Evolutionary conservation across 2,797 vertebrate genomes (phyloP).

Genomic region (Rhinophrynus dorsalis): DNA sequence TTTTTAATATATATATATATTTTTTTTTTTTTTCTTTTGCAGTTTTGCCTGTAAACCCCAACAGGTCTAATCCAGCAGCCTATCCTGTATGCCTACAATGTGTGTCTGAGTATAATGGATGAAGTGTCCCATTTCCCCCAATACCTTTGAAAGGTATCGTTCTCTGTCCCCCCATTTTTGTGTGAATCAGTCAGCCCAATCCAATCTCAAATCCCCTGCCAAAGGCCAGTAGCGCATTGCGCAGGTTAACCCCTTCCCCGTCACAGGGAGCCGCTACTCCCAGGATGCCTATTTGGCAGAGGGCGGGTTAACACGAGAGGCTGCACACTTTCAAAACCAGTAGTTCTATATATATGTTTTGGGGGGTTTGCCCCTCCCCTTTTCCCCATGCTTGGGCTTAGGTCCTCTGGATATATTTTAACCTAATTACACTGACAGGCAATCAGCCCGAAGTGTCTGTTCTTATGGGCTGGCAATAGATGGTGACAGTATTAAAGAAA

Average conservation of each 20-base stretch:
- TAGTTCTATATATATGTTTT: neutral
- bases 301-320: neutral
- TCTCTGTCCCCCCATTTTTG: neutral
- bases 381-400: neutral
- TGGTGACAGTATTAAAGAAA: constrained; percentile 39
- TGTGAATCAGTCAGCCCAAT: neutral
- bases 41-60: neutral
- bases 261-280: neutral
- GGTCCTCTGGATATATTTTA: neutral
- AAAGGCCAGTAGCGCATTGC: constrained; percentile 28
- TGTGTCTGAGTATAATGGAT: constrained; percentile 33
- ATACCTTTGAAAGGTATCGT: neutral
- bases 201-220: constrained; percentile 6
- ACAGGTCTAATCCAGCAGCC: neutral
- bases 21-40: neutral
- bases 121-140: neutral
- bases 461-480: neutral
- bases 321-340: neutral
- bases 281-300: neutral
- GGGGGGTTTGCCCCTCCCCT: neutral
- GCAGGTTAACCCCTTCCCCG: constrained; percentile 13
- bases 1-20: no score
- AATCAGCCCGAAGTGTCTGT: neutral
- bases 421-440: neutral
- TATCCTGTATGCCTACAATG: neutral